Percentiles rank a stretch among this genome's conserved stretches.
Conservation (phyloP, 1,140 invertebrate species). For the Anastrepha obliqua region DNA sequence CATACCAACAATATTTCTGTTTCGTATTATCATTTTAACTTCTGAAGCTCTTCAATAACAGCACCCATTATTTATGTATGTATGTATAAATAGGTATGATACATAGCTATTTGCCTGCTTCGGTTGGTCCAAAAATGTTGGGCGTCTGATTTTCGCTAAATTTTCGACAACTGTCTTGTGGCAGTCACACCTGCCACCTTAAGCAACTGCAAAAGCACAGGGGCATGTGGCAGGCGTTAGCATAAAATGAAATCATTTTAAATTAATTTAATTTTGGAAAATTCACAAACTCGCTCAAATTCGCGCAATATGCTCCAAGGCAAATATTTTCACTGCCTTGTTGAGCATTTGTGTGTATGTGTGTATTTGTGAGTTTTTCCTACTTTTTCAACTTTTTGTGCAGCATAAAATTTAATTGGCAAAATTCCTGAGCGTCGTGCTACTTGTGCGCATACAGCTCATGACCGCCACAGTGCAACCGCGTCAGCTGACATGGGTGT, state of each 20-base stretch:
- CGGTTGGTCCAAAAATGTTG: slow-evolving; percentile 23
- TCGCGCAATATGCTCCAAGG: background rate
- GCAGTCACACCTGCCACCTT: slow-evolving; percentile 29
- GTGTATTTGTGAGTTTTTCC: background rate
- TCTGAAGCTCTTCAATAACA: no score
- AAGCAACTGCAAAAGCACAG: background rate
- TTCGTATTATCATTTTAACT: no score
- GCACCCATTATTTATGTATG: background rate
- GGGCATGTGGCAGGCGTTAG: background rate
- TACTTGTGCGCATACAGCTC: background rate
- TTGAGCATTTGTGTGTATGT: no score
- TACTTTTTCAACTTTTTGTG: slow-evolving; percentile 29
- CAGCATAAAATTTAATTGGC: slow-evolving; percentile 49
- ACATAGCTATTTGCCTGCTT: background rate
- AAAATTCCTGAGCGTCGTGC: slow-evolving; percentile 31
- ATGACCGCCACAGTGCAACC: background rate
- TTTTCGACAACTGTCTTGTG: slow-evolving; percentile 9
- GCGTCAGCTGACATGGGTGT: background rate
- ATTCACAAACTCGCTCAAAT: slow-evolving; percentile 12
- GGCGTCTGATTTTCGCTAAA: background rate
- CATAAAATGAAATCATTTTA: slow-evolving; percentile 33
- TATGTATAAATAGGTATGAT: background rate
- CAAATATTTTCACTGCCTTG: no score
- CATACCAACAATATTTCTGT: no score
- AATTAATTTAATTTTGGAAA: slow-evolving; percentile 44